Conservation (phyloP, 53 echinoderm and acorn worm genomes). For the Henricia sp. region DNA sequence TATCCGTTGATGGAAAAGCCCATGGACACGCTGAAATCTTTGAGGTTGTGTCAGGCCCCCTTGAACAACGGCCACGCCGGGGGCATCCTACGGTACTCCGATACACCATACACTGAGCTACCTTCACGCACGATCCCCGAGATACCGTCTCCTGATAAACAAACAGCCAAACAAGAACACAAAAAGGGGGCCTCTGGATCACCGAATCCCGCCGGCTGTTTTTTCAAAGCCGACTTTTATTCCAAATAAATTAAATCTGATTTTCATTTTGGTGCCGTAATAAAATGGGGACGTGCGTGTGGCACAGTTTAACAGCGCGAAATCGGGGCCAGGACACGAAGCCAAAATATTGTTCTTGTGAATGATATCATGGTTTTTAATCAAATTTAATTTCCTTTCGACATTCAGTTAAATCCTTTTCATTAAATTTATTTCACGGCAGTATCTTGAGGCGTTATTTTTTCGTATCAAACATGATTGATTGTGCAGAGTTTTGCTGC, state of each 20-base stretch:
- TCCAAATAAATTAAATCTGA: constrained; percentile 40
- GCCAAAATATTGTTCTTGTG: background rate
- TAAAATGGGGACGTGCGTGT: background rate
- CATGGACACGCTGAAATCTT: background rate
- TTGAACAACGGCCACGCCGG: background rate
- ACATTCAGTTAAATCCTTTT: too few species aligned
- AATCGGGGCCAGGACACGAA: constrained; percentile 13
- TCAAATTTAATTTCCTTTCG: background rate
- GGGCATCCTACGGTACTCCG: background rate
- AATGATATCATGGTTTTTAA: background rate
- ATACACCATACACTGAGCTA: background rate
- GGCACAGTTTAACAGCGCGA: constrained; percentile 3
- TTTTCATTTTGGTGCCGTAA: constrained; percentile 11
- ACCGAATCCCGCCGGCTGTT: constrained; percentile 28
- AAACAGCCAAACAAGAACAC: constrained; percentile 5
- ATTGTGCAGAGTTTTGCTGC: too few species aligned
- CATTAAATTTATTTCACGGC: too few species aligned
- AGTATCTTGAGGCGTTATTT: too few species aligned
- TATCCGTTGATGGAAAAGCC: constrained; percentile 14
- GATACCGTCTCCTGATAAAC: constrained; percentile 8
- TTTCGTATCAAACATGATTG: too few species aligned
- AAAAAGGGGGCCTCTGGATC: background rate
- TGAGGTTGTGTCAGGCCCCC: background rate
- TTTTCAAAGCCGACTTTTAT: constrained; percentile 31
- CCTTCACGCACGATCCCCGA: background rate